Evolutionary conservation across 2,113 vertebrate species (phyloP).

Genomic region (Hippocampus zosterae): DNA sequence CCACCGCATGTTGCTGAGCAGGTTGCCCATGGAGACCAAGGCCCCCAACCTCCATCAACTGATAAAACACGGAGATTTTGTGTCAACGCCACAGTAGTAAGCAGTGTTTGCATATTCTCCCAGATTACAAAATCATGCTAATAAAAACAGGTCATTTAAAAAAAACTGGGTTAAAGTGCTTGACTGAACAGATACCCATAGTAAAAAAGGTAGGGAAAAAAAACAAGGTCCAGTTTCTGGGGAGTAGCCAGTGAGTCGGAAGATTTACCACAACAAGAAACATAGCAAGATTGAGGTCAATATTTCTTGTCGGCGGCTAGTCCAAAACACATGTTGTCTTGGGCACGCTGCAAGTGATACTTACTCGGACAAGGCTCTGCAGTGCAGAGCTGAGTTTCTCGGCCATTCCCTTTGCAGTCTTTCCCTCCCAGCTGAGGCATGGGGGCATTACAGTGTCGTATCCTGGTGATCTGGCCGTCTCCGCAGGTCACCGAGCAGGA

Average conservation of each 20-base stretch:
- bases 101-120: not conserved
- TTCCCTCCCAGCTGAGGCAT: constrained; percentile 91
- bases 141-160: not conserved
- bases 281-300: constrained; percentile 45
- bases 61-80: constrained; percentile 15
- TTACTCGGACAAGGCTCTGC: constrained; percentile 84
- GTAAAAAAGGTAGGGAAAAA: too few species aligned
- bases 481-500: constrained; percentile 93
- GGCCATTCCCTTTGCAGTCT: constrained; percentile 83
- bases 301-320: constrained; percentile 43
- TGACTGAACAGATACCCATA: not conserved
- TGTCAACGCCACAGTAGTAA: not conserved
- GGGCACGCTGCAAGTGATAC: constrained; percentile 42
- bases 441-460: constrained; percentile 94
- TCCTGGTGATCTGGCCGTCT: constrained; percentile 87
- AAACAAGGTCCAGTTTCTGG: not conserved
- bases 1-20: constrained; percentile 89
- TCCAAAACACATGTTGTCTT: constrained; percentile 45
- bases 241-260: constrained; percentile 16
- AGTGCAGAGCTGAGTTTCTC: constrained; percentile 88
- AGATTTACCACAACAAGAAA: constrained; percentile 31
- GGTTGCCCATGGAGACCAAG: constrained; percentile 93
- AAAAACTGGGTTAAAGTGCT: too few species aligned
- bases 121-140: not conserved
- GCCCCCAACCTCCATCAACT: constrained; percentile 95